These are phyloP conservation scores for Zaprionus ornatus DNA, from an alignment of 1,140 invertebrate species.

Conservation along the genomic window DNA sequence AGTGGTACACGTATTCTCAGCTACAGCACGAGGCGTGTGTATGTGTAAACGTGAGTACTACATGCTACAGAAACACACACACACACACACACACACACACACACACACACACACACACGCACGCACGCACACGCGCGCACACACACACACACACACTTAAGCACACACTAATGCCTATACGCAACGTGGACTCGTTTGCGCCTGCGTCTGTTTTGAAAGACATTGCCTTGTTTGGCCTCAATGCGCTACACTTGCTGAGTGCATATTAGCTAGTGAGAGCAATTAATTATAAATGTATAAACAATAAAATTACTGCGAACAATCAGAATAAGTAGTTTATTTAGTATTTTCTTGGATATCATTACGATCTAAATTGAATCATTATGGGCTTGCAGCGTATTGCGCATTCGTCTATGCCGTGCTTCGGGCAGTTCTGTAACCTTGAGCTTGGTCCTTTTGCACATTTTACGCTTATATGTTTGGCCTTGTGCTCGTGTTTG, in stretches of 20 bases:
- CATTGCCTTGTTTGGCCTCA: conserved; percentile 25
- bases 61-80: conserved; percentile 9
- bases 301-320: neutral
- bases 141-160: conserved; percentile 1
- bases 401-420: neutral
- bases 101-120: conserved; percentile 8
- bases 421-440: neutral
- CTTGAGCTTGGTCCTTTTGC: conserved; percentile 46
- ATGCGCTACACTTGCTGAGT: neutral
- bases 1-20: conserved; percentile 23
- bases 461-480: conserved; percentile 49
- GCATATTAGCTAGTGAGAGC: neutral
- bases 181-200: conserved; percentile 36
- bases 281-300: neutral
- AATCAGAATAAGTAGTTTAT: neutral
- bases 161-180: conserved; percentile 24
- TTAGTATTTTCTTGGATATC: neutral
- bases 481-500: conserved; percentile 47
- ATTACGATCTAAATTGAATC: neutral
- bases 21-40: conserved; percentile 22
- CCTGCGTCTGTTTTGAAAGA: conserved; percentile 49
- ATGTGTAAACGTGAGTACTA: conserved; percentile 43
- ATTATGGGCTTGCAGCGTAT: neutral
- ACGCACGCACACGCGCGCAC: conserved; percentile 1
- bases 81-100: conserved; percentile 5